Evolutionary conservation across 2,888 invertebrate species (phyloP).

Genomic region (Drosophila birchii): DNA sequence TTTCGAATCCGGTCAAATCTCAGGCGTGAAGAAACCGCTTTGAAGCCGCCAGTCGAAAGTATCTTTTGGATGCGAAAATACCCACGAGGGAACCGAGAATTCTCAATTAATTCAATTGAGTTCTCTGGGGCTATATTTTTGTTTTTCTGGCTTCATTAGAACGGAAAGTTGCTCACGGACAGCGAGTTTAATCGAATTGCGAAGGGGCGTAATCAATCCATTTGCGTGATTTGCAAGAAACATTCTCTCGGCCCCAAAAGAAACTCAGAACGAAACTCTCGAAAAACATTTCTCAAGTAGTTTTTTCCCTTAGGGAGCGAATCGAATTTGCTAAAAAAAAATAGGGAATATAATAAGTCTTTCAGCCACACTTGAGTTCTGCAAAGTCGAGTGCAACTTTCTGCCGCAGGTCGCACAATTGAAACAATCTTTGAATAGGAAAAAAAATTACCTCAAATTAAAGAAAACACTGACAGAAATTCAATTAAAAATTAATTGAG

Average conservation of each 20-base stretch:
- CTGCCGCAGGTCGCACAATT: slow-evolving; percentile 40
- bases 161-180: slow-evolving; percentile 45
- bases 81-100: slow-evolving; percentile 16
- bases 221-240: slow-evolving; percentile 56
- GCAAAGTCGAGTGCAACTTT: slow-evolving; percentile 30
- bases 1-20: slow-evolving; percentile 48
- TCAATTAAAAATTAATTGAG: slow-evolving; percentile 27
- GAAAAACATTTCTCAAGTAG: slow-evolving; percentile 63
- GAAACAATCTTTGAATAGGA: slow-evolving; percentile 7
- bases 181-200: slow-evolving; percentile 68
- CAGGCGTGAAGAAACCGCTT: slow-evolving; percentile 62
- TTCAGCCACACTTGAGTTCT: slow-evolving; percentile 15
- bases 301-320: slow-evolving; percentile 38
- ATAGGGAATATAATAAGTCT: slow-evolving; percentile 1
- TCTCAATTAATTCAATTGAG: slow-evolving; percentile 69
- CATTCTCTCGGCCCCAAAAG: slow-evolving; percentile 23
- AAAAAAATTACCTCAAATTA: slow-evolving; percentile 18
- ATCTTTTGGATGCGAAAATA: slow-evolving; percentile 21
- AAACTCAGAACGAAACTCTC: slow-evolving; percentile 43
- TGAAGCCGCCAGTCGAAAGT: slow-evolving; percentile 38
- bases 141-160: slow-evolving; percentile 38
- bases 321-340: slow-evolving; percentile 22
- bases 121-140: slow-evolving; percentile 47
- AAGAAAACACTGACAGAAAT: slow-evolving; percentile 12
- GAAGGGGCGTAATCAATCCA: slow-evolving; percentile 71